Conservation (phyloP, 2,888 invertebrate genomes). For the Alsophila aescularia region DNA sequence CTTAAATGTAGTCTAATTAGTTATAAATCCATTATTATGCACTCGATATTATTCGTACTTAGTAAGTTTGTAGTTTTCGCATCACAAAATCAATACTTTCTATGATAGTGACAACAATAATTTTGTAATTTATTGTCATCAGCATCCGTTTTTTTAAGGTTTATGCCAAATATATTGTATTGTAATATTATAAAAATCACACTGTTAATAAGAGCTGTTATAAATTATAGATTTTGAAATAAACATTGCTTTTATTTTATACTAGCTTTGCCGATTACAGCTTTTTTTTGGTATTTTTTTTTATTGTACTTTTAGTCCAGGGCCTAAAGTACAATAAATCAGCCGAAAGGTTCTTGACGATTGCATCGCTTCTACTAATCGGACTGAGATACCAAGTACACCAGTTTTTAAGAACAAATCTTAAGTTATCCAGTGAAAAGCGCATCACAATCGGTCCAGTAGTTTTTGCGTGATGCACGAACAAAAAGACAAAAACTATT, state of each 20-base stretch:
- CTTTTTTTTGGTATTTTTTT: no score
- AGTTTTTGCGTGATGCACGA: no score
- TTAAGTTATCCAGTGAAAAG: no score
- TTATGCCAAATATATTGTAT: slow-evolving; percentile 83
- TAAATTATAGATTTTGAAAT: slow-evolving; percentile 77
- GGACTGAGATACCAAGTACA: no score
- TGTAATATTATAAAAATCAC: slow-evolving; percentile 70
- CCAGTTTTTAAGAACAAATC: background rate
- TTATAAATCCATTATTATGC: slow-evolving; percentile 30
- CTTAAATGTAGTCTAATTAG: slow-evolving; percentile 49
- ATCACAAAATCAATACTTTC: slow-evolving; percentile 55
- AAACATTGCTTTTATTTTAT: slow-evolving; percentile 26
- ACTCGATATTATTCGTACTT: slow-evolving; percentile 30
- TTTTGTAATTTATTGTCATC: slow-evolving; percentile 61
- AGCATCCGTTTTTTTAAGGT: slow-evolving; percentile 70
- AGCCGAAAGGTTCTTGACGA: no score
- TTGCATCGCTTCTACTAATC: no score
- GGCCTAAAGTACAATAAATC: no score
- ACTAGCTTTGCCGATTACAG: no score
- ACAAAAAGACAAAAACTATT: no score
- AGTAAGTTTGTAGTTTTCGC: slow-evolving; percentile 47
- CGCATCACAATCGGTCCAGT: no score
- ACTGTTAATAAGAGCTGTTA: slow-evolving; percentile 81
- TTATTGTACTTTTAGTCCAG: no score
- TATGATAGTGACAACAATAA: slow-evolving; percentile 16